Percentiles rank a stretch among this genome's conserved stretches.
Conservation (phyloP, 2,797 vertebrate species). For the Bryconaethiops microstoma region DNA sequence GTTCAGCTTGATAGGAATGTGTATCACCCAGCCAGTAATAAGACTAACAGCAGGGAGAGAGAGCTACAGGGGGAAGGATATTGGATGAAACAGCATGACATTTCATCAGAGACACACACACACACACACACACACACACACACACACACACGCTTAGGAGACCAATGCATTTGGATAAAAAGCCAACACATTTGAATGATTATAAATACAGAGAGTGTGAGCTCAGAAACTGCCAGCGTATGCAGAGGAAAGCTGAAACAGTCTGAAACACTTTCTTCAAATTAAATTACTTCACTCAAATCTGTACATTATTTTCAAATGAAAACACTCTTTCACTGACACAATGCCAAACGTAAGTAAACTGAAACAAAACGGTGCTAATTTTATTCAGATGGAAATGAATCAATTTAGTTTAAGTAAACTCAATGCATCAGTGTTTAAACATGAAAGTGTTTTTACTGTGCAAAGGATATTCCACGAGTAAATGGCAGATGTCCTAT, state of each 20-base stretch:
- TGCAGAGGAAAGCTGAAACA: neutral
- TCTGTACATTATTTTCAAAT: too few relatives aligned
- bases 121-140: slow-evolving; percentile 4
- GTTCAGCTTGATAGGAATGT: slow-evolving; percentile 50
- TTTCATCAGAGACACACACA: too few relatives aligned
- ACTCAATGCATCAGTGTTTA: neutral
- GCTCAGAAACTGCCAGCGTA: neutral
- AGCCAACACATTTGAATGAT: neutral
- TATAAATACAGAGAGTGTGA: neutral
- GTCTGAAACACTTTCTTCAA: neutral
- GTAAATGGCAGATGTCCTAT: neutral
- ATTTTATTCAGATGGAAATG: too few relatives aligned
- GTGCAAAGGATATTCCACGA: neutral
- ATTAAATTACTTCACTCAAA: neutral
- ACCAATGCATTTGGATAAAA: slow-evolving; percentile 22
- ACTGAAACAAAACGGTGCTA: neutral
- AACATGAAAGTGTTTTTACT: neutral
- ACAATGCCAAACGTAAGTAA: neutral
- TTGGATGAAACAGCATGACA: slow-evolving; percentile 25
- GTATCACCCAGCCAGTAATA: slow-evolving; percentile 38
- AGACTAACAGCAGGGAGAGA: slow-evolving; percentile 32
- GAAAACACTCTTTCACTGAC: too few relatives aligned
- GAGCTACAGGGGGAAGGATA: slow-evolving; percentile 11
- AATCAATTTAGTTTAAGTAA: neutral
- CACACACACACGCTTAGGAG: slow-evolving; percentile 21